Base-by-base conservation (phyloP, 1,140 invertebrate species). In the Ooceraea biroi region DNA sequence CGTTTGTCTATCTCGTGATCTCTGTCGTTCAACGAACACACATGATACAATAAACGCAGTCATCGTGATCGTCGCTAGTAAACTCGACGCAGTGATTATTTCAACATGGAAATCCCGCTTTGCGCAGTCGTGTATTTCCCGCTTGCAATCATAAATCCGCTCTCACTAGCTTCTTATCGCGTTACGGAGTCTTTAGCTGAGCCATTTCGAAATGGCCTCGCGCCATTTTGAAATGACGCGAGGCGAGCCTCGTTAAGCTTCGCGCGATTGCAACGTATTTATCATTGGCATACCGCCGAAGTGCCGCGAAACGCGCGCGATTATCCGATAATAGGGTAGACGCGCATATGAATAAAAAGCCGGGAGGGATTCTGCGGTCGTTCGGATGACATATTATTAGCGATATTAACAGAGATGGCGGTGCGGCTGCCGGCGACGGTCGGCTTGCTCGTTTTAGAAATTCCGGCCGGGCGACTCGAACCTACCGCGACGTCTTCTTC, bases 381-480 rank as follows among this genome's bases (percentile, higher is more conserved):
- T 71, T 30, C 50, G 36, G 36, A 77, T 55, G 74, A 77, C 48
- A 77, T 36, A 77, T 77, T 66, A 77, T 66, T 52, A 66, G 19
- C 19, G 73, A 77, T 65, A 52, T 65, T 52, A 36, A 22, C 27
- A 41, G 60, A 41, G 19, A 77, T 52, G 48, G 46, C 27, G 19
- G 22, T 3, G 44, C 14, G 41, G 11, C 22, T 19, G 25, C 30
- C 52, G 36, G 12, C 22, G 36, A 14, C 22, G 10, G 7, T 68
- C 30, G 48, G 17, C 10, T 57, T 58, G 48, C 65, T 71, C 50
- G 36, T 46, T 80, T 71, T 17, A 58, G 41, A 80, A 80, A 80
- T 80, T 71, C n/a, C 17, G 17, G 3, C 44, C 25, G 12, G 52
- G 19, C 46, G 19, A 41, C 36, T 68, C 30, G 48, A 71, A 46